phyloP scores from a whole-genome alignment of 2,797 vertebrate species.

The Craterocephalus amniculus region DNA sequence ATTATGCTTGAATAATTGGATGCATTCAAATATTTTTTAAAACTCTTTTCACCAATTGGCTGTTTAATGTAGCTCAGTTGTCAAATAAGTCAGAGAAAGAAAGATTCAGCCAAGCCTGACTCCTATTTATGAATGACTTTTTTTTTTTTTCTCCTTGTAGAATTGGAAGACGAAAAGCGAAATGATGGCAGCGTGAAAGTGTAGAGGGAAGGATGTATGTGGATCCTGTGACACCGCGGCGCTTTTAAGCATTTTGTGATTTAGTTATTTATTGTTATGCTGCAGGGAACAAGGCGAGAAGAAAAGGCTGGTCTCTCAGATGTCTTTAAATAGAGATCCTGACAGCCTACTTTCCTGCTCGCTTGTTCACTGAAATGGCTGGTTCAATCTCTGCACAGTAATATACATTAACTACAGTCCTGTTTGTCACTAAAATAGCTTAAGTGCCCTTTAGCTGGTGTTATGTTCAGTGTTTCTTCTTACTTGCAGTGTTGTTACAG shows the following conservation, averaged over 20 bases:
- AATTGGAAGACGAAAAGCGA: constrained; percentile 64
- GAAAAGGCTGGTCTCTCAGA: constrained; percentile 62
- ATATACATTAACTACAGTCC: constrained; percentile 66
- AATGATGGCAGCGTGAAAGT: constrained; percentile 61
- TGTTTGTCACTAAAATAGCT: constrained; percentile 74
- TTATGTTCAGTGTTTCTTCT: constrained; percentile 58
- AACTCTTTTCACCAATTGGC: constrained; percentile 59
- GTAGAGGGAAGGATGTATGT: constrained; percentile 59
- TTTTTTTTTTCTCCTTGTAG: constrained; percentile 46
- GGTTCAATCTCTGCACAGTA: constrained; percentile 60
- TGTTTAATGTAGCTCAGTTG: constrained; percentile 72
- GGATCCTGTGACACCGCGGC: constrained; percentile 52
- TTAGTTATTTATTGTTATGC: constrained; percentile 76
- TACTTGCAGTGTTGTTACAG: constrained; percentile 39
- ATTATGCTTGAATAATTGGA: constrained; percentile 81
- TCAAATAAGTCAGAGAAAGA: constrained; percentile 63
- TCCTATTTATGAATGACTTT: constrained; percentile 68
- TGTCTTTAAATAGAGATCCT: constrained; percentile 75
- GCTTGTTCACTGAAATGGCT: constrained; percentile 59
- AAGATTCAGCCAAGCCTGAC: constrained; percentile 64
- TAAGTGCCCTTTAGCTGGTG: constrained; percentile 71
- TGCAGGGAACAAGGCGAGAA: constrained; percentile 57
- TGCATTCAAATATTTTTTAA: constrained; percentile 51
- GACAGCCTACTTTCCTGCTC: constrained; percentile 49
- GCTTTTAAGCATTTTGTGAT: constrained; percentile 78